Evolutionary conservation across 2,113 vertebrate genomes (phyloP), one percentile per base, ranked within the genome.

Genomic region (Acrocephalus kingi): DNA sequence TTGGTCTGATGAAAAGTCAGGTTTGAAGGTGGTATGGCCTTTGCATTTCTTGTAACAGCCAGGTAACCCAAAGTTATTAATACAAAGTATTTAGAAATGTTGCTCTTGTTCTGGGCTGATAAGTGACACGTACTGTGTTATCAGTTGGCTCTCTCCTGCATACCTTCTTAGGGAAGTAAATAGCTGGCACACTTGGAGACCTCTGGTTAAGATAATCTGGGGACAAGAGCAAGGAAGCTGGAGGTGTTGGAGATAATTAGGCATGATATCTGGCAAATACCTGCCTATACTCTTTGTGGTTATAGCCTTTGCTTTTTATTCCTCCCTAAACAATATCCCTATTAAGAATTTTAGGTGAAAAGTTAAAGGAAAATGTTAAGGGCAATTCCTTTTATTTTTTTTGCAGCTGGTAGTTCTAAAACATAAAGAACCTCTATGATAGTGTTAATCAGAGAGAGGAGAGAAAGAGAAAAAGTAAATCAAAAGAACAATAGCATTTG

Each of bases 101-200:
- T 84, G 10, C 85, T 83, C 43, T 59, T 45, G 33, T 80, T 83
- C 46, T 90, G 67, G 27, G 25, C 59, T 74, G 86, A 93, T 45
- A 81, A 92, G 76, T 75, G 73, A 51, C 58, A 48, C 63, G 78
- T 63, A 69, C 51, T 74, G 5, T 54, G 33, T 91, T 96, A 93
- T 90, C 91, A 93, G 59, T 51, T 96, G 93, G 87, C 87, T 90
- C 55, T 67, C 54, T 77, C 24, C 22, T 86, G 55, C 82, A 86
- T 95, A 84, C 51, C 43, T 77, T 90, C 72, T 45, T 59, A 61
- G 59, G 30, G 30, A 96, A 92, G 27, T 35, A 91, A 86, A 49
- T 56, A 88, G 33, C 68, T 94, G 94, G 67, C 85, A 94, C 68
- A 67, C 11, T 81, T 86, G 18, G 28, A 96, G 8, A 90, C 41